These are phyloP conservation scores for Notiomystis cincta DNA, from an alignment of 2,113 vertebrate genomes.

Conservation along the genomic window DNA sequence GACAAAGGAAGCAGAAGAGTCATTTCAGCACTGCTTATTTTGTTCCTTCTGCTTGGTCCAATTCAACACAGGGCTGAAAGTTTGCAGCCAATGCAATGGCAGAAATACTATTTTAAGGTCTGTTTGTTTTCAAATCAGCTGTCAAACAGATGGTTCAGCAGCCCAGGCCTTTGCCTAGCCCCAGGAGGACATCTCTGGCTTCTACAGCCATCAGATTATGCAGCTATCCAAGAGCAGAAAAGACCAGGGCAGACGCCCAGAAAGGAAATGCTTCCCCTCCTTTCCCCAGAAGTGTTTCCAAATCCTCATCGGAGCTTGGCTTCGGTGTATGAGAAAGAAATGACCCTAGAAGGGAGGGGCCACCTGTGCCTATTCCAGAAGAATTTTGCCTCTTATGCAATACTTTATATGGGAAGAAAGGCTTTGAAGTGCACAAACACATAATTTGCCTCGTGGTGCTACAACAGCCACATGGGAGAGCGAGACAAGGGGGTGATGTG, in stretches of 20 bases:
- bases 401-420: neutral
- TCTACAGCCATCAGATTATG: neutral
- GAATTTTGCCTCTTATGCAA: neutral
- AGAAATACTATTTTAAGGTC: conserved; percentile 36
- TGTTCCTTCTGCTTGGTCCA: neutral
- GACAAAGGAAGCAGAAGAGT: neutral
- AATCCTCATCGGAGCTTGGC: conserved; percentile 2
- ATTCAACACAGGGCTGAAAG: neutral
- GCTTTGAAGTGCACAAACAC: neutral
- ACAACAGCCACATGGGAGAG: fast-evolving
- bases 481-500: neutral
- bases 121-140: conserved; percentile 24
- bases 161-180: neutral
- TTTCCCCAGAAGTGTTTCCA: conserved; percentile 4
- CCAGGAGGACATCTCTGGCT: conserved; percentile 20
- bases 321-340: neutral
- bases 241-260: neutral
- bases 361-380: neutral
- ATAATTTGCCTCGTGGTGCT: fast-evolving
- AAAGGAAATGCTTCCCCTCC: neutral
- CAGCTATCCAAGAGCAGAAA: neutral
- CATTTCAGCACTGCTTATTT: neutral
- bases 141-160: neutral
- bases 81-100: neutral
- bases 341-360: neutral